Evolutionary conservation across 1,140 invertebrate species (phyloP).

Genomic region (Atta cephalotes): DNA sequence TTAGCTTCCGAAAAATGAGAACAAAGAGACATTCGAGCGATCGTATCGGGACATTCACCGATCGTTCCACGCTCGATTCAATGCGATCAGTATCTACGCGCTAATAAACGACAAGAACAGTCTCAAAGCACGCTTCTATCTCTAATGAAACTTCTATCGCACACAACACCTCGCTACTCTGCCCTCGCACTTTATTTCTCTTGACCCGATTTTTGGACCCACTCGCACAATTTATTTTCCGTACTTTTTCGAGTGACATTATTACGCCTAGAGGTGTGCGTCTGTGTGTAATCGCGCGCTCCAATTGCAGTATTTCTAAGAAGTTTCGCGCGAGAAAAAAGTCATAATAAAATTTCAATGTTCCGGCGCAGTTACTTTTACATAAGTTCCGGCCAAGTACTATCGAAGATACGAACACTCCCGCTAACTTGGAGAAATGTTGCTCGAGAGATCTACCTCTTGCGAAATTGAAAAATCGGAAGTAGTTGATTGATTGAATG

Average conservation of each 20-base stretch:
- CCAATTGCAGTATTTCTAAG: conserved; percentile 53
- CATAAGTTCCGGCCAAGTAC: conserved; percentile 35
- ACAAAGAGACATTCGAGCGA: conserved; percentile 1
- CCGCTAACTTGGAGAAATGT: conserved; percentile 38
- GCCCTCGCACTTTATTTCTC: not conserved
- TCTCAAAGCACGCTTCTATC: not conserved
- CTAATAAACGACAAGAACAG: conserved; percentile 25
- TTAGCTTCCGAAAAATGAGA: conserved; percentile 29
- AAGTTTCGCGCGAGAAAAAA: conserved; percentile 53
- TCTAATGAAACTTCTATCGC: not conserved
- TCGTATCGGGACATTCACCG: conserved; percentile 18
- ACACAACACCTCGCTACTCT: not conserved
- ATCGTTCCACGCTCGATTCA: conserved; percentile 39
- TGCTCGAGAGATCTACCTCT: conserved; percentile 17
- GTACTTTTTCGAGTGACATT: conserved; percentile 44
- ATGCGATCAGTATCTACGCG: conserved; percentile 18
- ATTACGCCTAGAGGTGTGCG: conserved; percentile 28
- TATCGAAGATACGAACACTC: conserved; percentile 24
- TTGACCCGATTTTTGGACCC: conserved; percentile 25
- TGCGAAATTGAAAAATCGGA: conserved; percentile 26
- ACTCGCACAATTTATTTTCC: conserved; percentile 44
- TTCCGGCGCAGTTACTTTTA: conserved; percentile 42
- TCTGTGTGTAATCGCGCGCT: conserved; percentile 47
- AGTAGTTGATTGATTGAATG: conserved; percentile 48
- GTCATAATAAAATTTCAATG: conserved; percentile 62